Base-by-base conservation (phyloP, 2,888 invertebrate genomes). In the Atherix ibis region DNA sequence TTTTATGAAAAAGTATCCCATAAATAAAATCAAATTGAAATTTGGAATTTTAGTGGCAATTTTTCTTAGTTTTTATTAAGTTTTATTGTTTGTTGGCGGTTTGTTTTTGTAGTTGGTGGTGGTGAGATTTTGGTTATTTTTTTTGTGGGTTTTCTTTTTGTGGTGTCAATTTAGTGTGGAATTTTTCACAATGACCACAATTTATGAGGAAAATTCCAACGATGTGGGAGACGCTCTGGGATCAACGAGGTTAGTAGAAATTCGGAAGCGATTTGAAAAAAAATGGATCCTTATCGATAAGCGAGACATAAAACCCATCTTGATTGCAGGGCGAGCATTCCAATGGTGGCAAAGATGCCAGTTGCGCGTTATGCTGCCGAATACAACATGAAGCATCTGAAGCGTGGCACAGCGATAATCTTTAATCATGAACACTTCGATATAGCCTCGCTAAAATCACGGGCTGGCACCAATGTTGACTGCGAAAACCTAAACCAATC, bases 361-460 rank as follows among this genome's bases (percentile, higher is more conserved):
- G 68, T 70, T 1, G 70, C 71, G 35, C 70, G 74, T 42, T 71
- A 79, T 56, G 75, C 79, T 2, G 64, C 69, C 1, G 76, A 79
- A 51, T 94, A 92, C 56, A 84, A 82, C 44, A 92, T 92, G 89
- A 73, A 73, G 48, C 83, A 89, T 55, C 67, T 71, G 44, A 67
- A 72, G 40, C 72, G 91, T 36, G 92, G 94, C 4, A 60, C 74
- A 44, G 91, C 91, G 4, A 56, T 89, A 12, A 84, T 94, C 49
- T 87, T 94, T 51, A 94, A 92, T 56, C 91, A 94, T 54, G 83
- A 84, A 59, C 64, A 68, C 49, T 94, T 92, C 51, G 73, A 74
- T 42, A 70, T 77, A 38, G 70, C 70, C 39, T 73, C 73, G 48
- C 57, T 84, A 37, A 79, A 77, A 54, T 55, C 70, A 9, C 71